Evolutionary conservation across 2,888 invertebrate species (phyloP).

Genomic region (Tenthredo mesomela): DNA sequence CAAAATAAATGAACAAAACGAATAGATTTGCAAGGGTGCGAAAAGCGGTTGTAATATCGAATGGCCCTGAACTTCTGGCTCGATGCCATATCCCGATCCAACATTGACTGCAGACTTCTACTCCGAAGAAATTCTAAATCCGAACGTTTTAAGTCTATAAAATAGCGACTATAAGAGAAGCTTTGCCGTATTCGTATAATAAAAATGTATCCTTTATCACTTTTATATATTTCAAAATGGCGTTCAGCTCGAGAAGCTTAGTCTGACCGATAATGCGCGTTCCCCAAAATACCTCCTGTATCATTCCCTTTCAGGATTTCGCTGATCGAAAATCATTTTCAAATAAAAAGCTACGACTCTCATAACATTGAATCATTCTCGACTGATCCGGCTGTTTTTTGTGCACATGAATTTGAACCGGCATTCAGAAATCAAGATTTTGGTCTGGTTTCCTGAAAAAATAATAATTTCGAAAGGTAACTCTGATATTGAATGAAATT

Average conservation of each 20-base stretch:
- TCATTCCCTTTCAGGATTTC: neutral
- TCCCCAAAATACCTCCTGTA: neutral
- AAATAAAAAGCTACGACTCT: neutral
- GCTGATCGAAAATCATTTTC: neutral
- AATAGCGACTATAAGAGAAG: conserved; percentile 18
- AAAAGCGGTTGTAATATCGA: conserved; percentile 36
- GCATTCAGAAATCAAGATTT: neutral
- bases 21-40: conserved; percentile 28
- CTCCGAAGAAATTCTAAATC: conserved; percentile 1
- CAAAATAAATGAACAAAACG: neutral
- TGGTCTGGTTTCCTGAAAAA: neutral
- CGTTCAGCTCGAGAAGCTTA: conserved; percentile 1
- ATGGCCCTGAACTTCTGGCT: conserved; percentile 41
- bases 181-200: conserved; percentile 29
- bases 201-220: conserved; percentile 24
- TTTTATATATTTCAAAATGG: conserved; percentile 18
- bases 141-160: conserved; percentile 23
- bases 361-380: neutral
- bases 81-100: conserved; percentile 6
- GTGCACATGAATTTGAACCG: neutral
- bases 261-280: neutral
- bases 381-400: too few species aligned
- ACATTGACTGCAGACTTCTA: conserved; percentile 39
- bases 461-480: neutral
- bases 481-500: neutral